phyloP scores from a whole-genome alignment of 2,888 invertebrate genomes.

The Pemphredon lugubris region DNA sequence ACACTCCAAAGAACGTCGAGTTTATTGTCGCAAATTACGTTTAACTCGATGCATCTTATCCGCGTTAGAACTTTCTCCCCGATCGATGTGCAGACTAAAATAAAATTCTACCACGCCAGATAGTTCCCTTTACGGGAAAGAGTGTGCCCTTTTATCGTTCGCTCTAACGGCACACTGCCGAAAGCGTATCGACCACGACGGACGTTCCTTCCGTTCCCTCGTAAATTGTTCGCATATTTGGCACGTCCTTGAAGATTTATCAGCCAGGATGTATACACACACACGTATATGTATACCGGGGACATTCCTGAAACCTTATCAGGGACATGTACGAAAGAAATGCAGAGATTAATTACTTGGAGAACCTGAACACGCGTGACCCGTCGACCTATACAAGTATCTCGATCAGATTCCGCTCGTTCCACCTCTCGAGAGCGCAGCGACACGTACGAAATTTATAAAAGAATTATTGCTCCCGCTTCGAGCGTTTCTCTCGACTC shows the following conservation, averaged over 20 bases:
- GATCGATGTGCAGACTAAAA: neutral
- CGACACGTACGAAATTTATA: too few species aligned
- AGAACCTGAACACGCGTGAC: too few species aligned
- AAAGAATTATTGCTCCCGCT: too few species aligned
- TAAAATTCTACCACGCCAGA: neutral
- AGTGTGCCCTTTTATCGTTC: neutral
- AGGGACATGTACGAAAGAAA: neutral
- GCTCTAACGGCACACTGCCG: neutral
- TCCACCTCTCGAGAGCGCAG: too few species aligned
- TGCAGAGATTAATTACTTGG: neutral
- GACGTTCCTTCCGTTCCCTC: neutral
- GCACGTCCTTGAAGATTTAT: neutral
- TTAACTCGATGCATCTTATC: too few species aligned
- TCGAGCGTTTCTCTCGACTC: too few species aligned
- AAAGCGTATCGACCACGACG: neutral
- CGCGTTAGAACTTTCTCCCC: too few species aligned
- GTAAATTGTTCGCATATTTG: conserved; percentile 1
- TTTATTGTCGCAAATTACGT: too few species aligned
- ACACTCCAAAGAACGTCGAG: too few species aligned
- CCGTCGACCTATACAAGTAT: too few species aligned
- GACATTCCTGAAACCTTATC: neutral
- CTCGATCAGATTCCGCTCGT: too few species aligned
- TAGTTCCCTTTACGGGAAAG: neutral
- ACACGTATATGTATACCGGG: neutral
- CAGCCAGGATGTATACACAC: neutral